Evolutionary conservation across 1,140 invertebrate species (phyloP).

Genomic region (Pseudomyrmex cubaensis): DNA sequence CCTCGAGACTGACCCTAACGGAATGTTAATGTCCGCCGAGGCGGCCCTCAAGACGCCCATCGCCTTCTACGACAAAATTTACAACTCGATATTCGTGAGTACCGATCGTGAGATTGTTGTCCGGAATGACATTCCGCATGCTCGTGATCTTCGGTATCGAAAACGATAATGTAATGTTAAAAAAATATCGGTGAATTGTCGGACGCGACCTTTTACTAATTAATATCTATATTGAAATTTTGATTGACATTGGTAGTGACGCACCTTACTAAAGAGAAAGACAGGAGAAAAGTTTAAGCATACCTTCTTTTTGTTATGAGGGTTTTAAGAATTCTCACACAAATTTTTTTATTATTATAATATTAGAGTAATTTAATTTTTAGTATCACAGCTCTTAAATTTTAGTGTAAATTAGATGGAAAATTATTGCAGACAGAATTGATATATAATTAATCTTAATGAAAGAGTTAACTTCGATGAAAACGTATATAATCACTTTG

Average conservation of each 20-base stretch:
- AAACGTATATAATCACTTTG: not conserved
- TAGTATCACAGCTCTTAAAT: not conserved
- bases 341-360: too few species aligned
- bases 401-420: not conserved
- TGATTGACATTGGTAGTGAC: too few species aligned
- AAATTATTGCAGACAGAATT: not conserved
- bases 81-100: conserved; percentile 92
- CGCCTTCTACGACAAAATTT: conserved; percentile 89
- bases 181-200: too few species aligned
- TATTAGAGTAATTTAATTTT: too few species aligned
- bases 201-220: not conserved
- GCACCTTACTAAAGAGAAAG: too few species aligned
- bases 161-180: too few species aligned
- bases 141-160: not conserved
- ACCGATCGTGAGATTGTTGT: conserved; percentile 11
- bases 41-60: conserved; percentile 87
- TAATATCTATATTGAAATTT: too few species aligned
- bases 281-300: too few species aligned
- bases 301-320: too few species aligned
- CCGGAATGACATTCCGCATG: not conserved
- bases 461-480: not conserved
- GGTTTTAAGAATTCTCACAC: too few species aligned
- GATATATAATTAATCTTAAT: conserved; percentile 16
- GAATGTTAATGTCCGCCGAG: conserved; percentile 80
- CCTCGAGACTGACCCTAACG: conserved; percentile 77